A percentile compares a stretch with the other conserved stretches of the same genome.
Evolutionary conservation across 2,113 vertebrate genomes (phyloP).

Genomic region (Ibidorhyncha struthersii): DNA sequence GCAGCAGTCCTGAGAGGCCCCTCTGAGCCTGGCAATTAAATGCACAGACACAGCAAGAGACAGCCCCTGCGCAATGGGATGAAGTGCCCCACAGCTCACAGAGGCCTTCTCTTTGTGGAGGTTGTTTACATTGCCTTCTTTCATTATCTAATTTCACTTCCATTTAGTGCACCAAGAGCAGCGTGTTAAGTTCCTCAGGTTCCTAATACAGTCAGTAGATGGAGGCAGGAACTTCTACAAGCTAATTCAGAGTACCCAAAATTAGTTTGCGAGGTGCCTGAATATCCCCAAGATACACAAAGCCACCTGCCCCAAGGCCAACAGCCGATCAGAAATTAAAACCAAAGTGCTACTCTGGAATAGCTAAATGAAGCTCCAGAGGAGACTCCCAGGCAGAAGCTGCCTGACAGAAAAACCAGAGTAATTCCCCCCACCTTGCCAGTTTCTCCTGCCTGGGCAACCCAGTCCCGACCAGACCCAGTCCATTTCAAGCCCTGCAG

Average conservation of each 20-base stretch:
- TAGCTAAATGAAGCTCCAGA: not conserved
- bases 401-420: not conserved
- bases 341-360: not conserved
- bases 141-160: not conserved
- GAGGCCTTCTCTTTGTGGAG: not conserved
- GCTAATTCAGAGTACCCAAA: not conserved
- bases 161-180: not conserved
- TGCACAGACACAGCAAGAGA: not conserved
- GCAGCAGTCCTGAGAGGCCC: not conserved
- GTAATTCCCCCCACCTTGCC: not conserved
- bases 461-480: not conserved
- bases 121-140: not conserved
- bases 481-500: not conserved
- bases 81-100: not conserved
- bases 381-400: not conserved
- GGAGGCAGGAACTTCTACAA: slow-evolving; percentile 2
- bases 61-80: not conserved
- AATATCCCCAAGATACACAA: not conserved
- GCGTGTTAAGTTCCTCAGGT: not conserved
- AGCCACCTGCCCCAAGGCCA: not conserved
- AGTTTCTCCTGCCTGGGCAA: not conserved
- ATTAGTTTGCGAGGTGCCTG: not conserved
- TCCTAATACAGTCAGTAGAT: not conserved
- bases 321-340: not conserved
- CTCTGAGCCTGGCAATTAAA: not conserved